Conservation (phyloP, 2,113 vertebrate species). For the Ovibos moschatus region DNA sequence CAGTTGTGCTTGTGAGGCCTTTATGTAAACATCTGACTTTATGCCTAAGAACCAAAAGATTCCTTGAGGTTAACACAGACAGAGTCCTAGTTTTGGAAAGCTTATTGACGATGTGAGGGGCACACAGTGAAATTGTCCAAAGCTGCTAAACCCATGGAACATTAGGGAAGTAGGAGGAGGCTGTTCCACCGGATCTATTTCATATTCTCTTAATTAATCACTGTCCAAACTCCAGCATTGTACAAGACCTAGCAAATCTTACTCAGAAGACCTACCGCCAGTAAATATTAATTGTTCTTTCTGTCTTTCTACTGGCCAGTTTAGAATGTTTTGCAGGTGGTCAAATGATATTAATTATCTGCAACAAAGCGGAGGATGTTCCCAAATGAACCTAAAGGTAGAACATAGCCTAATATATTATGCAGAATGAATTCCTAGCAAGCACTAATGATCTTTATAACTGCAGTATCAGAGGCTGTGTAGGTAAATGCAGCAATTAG, state of each 20-base stretch:
- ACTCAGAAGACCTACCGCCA: neutral
- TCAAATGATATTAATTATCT: constrained; percentile 53
- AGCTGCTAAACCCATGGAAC: neutral
- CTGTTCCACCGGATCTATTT: constrained; percentile 13
- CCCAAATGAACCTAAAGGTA: constrained; percentile 29
- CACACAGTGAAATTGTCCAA: neutral
- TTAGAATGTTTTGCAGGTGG: constrained; percentile 40
- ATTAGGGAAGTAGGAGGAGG: neutral
- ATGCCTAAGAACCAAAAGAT: neutral
- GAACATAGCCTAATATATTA: constrained; percentile 43
- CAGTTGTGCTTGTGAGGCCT: neutral
- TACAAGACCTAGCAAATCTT: neutral
- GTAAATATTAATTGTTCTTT: constrained; percentile 40
- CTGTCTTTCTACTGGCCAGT: neutral
- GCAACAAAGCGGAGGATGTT: constrained; percentile 3
- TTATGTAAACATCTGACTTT: neutral
- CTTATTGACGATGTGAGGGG: neutral
- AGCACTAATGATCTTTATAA: constrained; percentile 50
- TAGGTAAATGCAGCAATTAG: constrained; percentile 46
- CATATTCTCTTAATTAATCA: constrained; percentile 50
- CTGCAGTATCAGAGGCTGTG: neutral
- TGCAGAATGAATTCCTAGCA: constrained; percentile 21
- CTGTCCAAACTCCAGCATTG: neutral
- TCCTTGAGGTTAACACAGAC: neutral
- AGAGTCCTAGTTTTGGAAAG: neutral